phyloP scores from a whole-genome alignment of 35 echinoderm and acorn worm genomes.

The Lytechinus pictus region DNA sequence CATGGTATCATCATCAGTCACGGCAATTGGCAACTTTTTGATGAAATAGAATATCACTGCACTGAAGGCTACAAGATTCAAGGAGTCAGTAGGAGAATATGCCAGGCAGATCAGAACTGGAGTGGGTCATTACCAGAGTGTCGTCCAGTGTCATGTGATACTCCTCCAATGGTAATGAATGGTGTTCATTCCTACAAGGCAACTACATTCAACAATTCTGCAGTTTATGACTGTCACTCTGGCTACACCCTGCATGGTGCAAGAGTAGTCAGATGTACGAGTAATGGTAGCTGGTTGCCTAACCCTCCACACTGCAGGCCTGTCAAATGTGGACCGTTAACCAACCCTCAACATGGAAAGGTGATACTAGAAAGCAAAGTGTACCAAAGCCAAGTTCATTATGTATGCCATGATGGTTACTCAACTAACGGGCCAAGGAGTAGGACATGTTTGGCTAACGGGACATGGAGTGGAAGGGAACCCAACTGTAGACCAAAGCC shows the following conservation, averaged over 20 bases:
- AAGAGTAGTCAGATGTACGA: neutral
- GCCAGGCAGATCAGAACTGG: conserved; percentile 51
- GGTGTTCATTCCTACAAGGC: conserved; percentile 24
- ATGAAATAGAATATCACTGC: conserved; percentile 53
- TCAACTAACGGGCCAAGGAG: conserved; percentile 40
- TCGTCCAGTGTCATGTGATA: conserved; percentile 52
- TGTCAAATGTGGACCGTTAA: conserved; percentile 9
- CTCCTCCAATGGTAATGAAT: conserved; percentile 52
- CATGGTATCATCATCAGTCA: conserved; percentile 38
- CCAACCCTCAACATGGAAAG: conserved; percentile 56
- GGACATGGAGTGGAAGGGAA: conserved; percentile 60
- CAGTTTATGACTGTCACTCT: conserved; percentile 47
- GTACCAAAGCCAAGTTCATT: conserved; percentile 46
- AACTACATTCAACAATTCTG: neutral
- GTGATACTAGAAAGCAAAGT: conserved; percentile 52
- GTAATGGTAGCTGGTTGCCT: conserved; percentile 24
- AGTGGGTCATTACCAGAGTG: conserved; percentile 38
- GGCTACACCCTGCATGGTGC: neutral
- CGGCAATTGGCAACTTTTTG: conserved; percentile 16
- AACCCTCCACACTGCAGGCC: neutral
- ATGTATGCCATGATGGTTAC: conserved; percentile 63
- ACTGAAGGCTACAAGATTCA: conserved; percentile 45
- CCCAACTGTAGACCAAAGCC: conserved; percentile 50
- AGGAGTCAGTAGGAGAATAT: conserved; percentile 26
- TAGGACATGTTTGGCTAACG: conserved; percentile 32